Conservation (phyloP, 2,797 vertebrate species). For the Microtus obscurus region DNA sequence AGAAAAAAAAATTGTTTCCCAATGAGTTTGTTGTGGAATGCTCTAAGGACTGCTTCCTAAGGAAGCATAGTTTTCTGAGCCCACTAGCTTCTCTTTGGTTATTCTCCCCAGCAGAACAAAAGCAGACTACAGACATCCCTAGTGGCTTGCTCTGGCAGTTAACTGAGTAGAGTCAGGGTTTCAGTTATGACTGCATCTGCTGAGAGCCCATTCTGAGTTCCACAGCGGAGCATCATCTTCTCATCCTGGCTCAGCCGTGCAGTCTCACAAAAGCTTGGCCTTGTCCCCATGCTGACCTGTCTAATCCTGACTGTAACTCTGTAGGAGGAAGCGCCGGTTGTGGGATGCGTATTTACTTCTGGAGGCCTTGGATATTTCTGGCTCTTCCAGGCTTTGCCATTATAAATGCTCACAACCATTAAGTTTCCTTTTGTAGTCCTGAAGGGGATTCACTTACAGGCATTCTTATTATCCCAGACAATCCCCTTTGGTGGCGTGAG, state of each 20-base stretch:
- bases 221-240: not conserved
- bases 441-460: not conserved
- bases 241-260: not conserved
- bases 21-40: not conserved
- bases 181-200: not conserved
- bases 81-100: not conserved
- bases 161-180: not conserved
- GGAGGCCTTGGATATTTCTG: not conserved
- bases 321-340: not conserved
- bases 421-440: not conserved
- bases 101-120: not conserved
- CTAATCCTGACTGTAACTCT: not conserved
- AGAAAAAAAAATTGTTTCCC: not conserved
- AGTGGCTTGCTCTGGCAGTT: not conserved
- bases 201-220: not conserved
- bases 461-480: not conserved
- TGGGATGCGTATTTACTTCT: not conserved
- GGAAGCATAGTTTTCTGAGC: conserved; percentile 31
- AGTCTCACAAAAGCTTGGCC: not conserved
- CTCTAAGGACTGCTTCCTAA: conserved; percentile 16
- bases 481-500: not conserved
- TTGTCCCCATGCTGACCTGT: not conserved
- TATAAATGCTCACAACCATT: not conserved
- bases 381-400: not conserved
- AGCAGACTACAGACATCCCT: not conserved